Evolutionary conservation across 1,140 invertebrate genomes (phyloP), one percentile per base, ranked within the genome.

Genomic region (Plectrocnemia conspersa): DNA sequence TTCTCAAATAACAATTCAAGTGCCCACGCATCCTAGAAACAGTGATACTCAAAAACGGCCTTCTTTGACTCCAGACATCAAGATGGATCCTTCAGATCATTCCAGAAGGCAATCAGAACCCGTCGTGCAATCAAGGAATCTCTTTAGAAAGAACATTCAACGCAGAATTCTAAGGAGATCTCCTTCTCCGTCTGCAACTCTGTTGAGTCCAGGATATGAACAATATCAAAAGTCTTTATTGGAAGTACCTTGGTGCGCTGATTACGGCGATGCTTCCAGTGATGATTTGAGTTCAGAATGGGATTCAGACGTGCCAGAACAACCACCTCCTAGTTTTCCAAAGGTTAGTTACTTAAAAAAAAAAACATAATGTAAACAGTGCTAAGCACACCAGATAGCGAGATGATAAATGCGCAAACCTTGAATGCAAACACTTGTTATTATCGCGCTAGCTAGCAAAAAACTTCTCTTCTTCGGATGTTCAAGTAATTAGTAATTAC

Each of bases 251-350:
- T 80, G 77, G 74, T 72, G 67, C 24, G 68, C 81, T 27, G 90
- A 92, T 63, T 92, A 87, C 68, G 86, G 86, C 6, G 88, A 91
- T 66, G 84, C 86, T 10, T 89, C 87, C 54, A 88, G 85, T 64
- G 89, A 93, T 67, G 90, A 93, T 73, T 79, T 93, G 9, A 89
- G 86, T 66, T 91, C 88, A 5, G 90, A 93, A 65, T 92, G 89
- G 88, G 88, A 91, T 66, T 90, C 88, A 0, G 88, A 91, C 70
- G 82, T 85, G 16, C 76, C 79, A 2, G 78, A 80, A 59, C 69
- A 74, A 4, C 66, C 70, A 7, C 70, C 68, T 33, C 66, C 69
- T 7, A 60, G 63, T 35, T 65, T 66, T 55, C 72, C 56, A 36
- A 65, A 63, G 64, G 59, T n/a, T n/a, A n/a, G n/a, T n/a, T n/a